These are phyloP conservation scores for Stenodema calcarata DNA, from an alignment of 2,888 invertebrate genomes.

Conservation along the genomic window DNA sequence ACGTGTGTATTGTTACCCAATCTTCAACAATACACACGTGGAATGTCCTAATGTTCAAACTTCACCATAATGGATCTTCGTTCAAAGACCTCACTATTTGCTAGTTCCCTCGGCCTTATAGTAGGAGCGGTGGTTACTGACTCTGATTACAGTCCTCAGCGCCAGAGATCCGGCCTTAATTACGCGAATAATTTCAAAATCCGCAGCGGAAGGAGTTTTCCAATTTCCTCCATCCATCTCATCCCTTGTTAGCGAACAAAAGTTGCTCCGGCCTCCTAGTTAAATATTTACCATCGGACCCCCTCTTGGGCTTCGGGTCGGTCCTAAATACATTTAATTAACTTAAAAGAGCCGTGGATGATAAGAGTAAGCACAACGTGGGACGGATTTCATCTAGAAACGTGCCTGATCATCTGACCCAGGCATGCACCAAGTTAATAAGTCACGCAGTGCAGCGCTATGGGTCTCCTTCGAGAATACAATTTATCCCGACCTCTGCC, in stretches of 20 bases:
- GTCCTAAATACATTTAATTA: slow-evolving; percentile 36
- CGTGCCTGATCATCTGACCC: slow-evolving; percentile 37
- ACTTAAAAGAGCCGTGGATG: slow-evolving; percentile 27
- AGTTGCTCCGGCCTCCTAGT: neutral
- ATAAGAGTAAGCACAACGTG: slow-evolving; percentile 30
- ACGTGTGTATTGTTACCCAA: too few relatives aligned
- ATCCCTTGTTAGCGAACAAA: neutral
- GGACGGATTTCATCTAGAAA: slow-evolving; percentile 40
- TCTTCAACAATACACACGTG: too few relatives aligned
- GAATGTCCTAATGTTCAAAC: too few relatives aligned
- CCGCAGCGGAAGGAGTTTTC: neutral
- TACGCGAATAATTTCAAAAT: neutral
- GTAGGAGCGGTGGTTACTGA: too few relatives aligned
- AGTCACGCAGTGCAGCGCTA: slow-evolving; percentile 33
- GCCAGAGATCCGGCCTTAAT: too few relatives aligned
- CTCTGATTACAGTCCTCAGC: too few relatives aligned
- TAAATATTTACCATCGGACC: neutral
- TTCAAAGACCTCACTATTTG: too few relatives aligned
- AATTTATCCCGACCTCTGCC: neutral
- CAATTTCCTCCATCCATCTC: neutral
- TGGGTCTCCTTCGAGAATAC: neutral
- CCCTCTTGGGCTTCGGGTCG: neutral
- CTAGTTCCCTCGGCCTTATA: too few relatives aligned
- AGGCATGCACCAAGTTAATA: slow-evolving; percentile 31
- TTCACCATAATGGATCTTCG: too few relatives aligned